Conservation (phyloP, 2,797 vertebrate species). For the Tragelaphus oryx region DNA sequence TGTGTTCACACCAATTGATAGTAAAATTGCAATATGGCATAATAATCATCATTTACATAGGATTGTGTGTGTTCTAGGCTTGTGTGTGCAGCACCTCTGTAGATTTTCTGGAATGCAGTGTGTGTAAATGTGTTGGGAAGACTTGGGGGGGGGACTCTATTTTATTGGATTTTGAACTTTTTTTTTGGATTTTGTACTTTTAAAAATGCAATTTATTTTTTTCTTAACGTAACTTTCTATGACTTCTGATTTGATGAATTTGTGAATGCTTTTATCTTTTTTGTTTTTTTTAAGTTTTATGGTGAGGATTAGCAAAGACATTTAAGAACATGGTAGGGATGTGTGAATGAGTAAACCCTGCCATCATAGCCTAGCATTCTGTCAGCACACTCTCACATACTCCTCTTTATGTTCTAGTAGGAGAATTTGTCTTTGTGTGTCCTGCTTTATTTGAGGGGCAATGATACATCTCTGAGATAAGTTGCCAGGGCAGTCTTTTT, state of each 20-base stretch:
- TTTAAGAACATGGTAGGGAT: background rate
- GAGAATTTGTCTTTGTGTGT: background rate
- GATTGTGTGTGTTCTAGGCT: background rate
- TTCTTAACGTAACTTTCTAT: background rate
- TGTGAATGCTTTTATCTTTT: background rate
- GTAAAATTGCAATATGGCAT: background rate
- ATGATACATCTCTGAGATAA: background rate
- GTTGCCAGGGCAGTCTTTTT: background rate
- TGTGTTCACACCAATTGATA: background rate
- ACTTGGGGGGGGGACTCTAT: background rate
- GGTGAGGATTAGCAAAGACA: slow-evolving; percentile 7
- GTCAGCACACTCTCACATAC: background rate
- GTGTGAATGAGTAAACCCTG: background rate
- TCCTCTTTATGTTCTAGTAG: background rate
- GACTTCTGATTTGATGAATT: slow-evolving; percentile 9
- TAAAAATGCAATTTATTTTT: background rate
- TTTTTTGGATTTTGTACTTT: background rate
- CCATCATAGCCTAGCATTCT: background rate
- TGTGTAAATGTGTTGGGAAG: background rate
- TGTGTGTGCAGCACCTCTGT: background rate
- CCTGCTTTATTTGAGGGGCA: slow-evolving; percentile 4
- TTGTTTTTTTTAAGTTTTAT: background rate
- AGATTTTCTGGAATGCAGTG: background rate
- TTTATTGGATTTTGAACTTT: background rate
- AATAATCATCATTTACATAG: background rate